Percentiles rank a stretch among this genome's conserved stretches.
phyloP scores from a whole-genome alignment of 2,797 vertebrate genomes.

The Ibycter americanus region DNA sequence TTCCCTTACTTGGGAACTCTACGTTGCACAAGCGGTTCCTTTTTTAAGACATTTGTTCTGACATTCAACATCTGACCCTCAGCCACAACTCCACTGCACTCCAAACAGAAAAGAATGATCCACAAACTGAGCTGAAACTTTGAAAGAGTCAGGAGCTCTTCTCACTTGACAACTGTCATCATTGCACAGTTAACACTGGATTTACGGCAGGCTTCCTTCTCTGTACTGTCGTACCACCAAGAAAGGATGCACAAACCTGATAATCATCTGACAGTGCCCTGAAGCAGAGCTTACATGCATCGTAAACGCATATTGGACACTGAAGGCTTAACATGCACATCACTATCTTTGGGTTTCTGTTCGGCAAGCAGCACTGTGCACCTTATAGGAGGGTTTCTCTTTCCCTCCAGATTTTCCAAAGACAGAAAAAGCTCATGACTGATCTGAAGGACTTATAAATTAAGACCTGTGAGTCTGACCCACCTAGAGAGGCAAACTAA shows the following conservation, averaged over 20 bases:
- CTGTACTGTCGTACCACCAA: too few species aligned
- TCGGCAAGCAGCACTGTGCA: background rate
- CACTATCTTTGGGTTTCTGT: background rate
- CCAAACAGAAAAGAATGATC: background rate
- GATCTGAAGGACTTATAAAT: background rate
- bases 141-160: background rate
- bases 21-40: background rate
- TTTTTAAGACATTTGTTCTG: background rate
- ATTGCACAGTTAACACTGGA: rapidly evolving
- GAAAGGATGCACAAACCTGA: background rate
- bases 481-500: background rate
- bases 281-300: background rate
- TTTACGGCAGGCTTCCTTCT: background rate
- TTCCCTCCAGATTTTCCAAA: background rate
- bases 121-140: background rate
- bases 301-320: background rate
- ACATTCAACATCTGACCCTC: background rate
- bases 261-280: background rate
- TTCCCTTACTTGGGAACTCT: background rate
- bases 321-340: rapidly evolving
- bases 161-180: background rate
- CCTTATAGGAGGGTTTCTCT: background rate
- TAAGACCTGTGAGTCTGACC: background rate
- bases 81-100: background rate
- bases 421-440: background rate